Evolutionary conservation across 2,797 vertebrate genomes (phyloP).

Genomic region (Dryobates pubescens): DNA sequence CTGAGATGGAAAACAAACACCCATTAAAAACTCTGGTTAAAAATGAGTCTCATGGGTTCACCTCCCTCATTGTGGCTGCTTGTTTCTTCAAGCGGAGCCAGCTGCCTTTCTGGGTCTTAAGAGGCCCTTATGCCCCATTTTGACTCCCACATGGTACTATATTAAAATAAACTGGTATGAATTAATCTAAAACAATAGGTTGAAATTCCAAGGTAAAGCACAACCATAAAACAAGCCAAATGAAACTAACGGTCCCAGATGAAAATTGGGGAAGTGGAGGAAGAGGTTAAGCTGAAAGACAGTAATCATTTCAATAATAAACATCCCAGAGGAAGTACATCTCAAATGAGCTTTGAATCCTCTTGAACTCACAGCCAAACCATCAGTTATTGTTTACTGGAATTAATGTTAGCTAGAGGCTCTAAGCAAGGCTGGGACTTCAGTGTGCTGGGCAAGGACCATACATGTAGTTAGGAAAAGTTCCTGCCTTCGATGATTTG

Average conservation of each 20-base stretch:
- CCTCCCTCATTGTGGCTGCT: neutral
- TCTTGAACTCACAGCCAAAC: neutral
- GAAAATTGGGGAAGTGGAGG: neutral
- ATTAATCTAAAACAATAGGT: neutral
- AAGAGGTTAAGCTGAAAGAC: neutral
- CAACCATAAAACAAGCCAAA: neutral
- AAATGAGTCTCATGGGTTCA: neutral
- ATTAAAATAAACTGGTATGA: neutral
- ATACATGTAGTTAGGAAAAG: neutral
- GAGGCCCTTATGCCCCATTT: neutral
- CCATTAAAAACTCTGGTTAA: neutral
- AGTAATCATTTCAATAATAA: neutral
- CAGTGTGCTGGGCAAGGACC: neutral
- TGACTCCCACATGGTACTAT: neutral
- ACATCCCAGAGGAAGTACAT: neutral
- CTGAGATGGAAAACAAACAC: neutral
- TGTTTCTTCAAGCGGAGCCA: neutral
- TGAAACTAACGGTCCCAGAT: neutral
- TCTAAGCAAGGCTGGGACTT: neutral
- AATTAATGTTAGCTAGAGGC: neutral
- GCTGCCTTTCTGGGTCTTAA: neutral
- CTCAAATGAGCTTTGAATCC: neutral
- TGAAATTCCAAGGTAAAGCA: slow-evolving; percentile 19
- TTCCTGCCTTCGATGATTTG: neutral
- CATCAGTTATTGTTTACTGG: neutral